Base-by-base conservation (phyloP, 2,888 invertebrate species). In the Acleris holmiana region DNA sequence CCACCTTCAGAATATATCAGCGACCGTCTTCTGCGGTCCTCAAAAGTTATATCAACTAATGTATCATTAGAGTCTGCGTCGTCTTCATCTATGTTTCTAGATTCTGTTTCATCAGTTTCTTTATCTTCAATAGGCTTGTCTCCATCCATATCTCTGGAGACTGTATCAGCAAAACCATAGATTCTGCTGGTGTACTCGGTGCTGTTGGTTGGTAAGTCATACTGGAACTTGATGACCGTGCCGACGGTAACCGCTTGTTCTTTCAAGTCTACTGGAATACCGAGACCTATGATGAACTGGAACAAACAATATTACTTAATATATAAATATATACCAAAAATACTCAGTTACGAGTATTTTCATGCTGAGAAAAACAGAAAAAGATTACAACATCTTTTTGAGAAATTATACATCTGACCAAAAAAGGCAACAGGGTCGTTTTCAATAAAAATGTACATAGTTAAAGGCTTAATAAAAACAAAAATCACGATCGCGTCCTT, bases 281-380 rank as follows among this genome's bases (percentile, higher is more conserved):
- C 95, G 64, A 95, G 86, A 75, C 95, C 95, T 58, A 94, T 92
- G 71, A 95, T 94, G 72, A 95, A 93, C 95, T 95, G 84, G 48
- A 88, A 86, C 73, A 75, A 35, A 4, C 0, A 35, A 4, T 3
- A 13, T 13, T 35, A 8, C 0, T n/a, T n/a, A n/a, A n/a, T n/a
- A n/a, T n/a, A n/a, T n/a, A n/a, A n/a, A n/a, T n/a, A n/a, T n/a
- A n/a, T n/a, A n/a, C 8, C 1, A 8, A 8, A 29, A 29, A 8
- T 8, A 41, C 2, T 41, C 41, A 15, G 5, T 10, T 0, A n/a
- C 41, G 29, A 29, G 25, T 1, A 25, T 7, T 29, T 29, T 29
- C 8, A 29, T 8, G 7, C 2, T 29, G 29, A 29, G 29, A 29
- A 29, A 8, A 7, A 29, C 7, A 29, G 8, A 8, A 29, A 8